Evolutionary conservation across 2,113 vertebrate genomes (phyloP), one percentile per base, ranked within the genome.

Genomic region (Motacilla tschutschensis): DNA sequence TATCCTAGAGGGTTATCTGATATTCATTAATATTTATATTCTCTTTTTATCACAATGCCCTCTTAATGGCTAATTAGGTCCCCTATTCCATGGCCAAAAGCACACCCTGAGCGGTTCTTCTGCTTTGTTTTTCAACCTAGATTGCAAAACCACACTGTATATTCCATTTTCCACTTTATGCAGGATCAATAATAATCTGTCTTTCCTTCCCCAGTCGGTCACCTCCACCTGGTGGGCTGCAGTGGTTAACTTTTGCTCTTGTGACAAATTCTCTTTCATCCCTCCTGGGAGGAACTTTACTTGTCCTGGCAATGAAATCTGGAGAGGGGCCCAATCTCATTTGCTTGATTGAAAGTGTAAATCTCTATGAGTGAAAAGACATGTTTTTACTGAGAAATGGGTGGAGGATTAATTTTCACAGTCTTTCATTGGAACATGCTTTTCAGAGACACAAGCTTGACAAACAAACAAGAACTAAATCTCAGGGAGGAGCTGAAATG

Each of bases 401-500:
- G 63, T 57, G 70, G 58, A 91, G 67, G 78, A 92, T 79, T 92
- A 85, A 92, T 92, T 92, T 95, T 89, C 13, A 0, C 21, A 91
- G 21, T 64, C 51, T 82, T 91, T 92, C 79, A 86, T 38, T 82
- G 85, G 79, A 92, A 91, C 59, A 54, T 85, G 64, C 31, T 85
- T 91, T 94, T 84, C 73, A 85, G 85, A 91, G 59, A 87, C 35
- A 77, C 13, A 64, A 15, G 50, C 48, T 92, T 95, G 76, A 94
- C 77, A 93, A 93, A 95, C 73, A 95, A 95, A 92, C 48, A 91
- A 89, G 63, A 91, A 65, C 72, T 87, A 81, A 94, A 76, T 87
- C 84, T 95, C 70, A 63, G 90, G 87, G 83, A 93, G 85, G 92
- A 88, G 48, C 35, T 85, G 85, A 90, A 93, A 82, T 66, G 38